A percentile compares a stretch with the other conserved stretches of the same genome.
phyloP scores from a whole-genome alignment of 2,797 vertebrate genomes.

The Acrossocheilus wenchowensis region DNA sequence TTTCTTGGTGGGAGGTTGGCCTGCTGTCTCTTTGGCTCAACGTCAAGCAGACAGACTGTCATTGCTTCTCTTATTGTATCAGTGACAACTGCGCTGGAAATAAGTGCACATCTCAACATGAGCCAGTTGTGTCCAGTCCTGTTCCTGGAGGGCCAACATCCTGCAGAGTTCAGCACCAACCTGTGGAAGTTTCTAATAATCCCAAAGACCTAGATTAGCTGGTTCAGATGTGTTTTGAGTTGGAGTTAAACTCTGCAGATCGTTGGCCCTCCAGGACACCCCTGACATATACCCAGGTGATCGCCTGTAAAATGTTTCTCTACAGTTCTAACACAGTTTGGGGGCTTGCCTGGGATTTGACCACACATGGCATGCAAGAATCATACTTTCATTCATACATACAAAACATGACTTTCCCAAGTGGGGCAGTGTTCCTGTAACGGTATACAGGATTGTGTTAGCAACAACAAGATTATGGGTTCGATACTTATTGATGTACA shows the following conservation, averaged over 20 bases:
- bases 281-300: not conserved
- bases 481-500: not conserved
- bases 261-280: not conserved
- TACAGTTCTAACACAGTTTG: not conserved
- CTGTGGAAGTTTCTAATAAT: not conserved
- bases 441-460: not conserved
- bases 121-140: not conserved
- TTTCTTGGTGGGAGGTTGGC: constrained; percentile 34
- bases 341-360: not conserved
- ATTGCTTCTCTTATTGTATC: constrained; percentile 26
- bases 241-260: not conserved
- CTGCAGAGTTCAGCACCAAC: not conserved
- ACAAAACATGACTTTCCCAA: not conserved
- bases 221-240: not conserved
- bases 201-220: not conserved
- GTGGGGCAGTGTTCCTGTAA: not conserved
- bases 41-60: constrained; percentile 33
- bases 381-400: not conserved
- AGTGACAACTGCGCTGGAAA: not conserved
- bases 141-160: not conserved
- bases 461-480: not conserved
- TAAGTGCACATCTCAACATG: not conserved
- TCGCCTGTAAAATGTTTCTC: not conserved
- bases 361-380: not conserved
- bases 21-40: constrained; percentile 39